phyloP scores from a whole-genome alignment of 2,797 vertebrate species.

The Balearica regulorum region DNA sequence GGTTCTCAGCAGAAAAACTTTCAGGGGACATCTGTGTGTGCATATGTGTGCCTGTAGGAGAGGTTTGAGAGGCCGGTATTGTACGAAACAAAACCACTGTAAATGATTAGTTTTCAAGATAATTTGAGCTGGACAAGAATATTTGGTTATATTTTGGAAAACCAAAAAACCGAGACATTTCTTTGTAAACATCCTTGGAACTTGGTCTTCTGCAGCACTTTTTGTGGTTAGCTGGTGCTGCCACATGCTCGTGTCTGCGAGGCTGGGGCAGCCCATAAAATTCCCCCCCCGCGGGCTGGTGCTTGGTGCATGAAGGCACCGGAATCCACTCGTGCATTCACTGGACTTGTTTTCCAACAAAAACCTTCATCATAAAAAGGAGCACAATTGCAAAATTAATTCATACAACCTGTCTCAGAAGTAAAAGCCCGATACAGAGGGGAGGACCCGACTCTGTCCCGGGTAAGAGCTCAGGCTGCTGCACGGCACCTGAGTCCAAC shows the following conservation, averaged over 20 bases:
- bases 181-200: not conserved
- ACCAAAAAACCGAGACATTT: not conserved
- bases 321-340: not conserved
- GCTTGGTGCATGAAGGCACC: not conserved
- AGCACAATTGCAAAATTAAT: not conserved
- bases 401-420: not conserved
- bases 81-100: not conserved
- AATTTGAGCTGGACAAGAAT: not conserved
- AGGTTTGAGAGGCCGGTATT: not conserved
- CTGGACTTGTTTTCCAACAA: not conserved
- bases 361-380: not conserved
- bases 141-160: not conserved
- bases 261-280: not conserved
- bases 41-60: not conserved
- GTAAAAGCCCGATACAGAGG: not conserved
- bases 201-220: not conserved
- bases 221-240: not conserved
- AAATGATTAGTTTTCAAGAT: not conserved
- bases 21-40: accelerated
- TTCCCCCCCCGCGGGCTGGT: not conserved
- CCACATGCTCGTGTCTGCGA: accelerated
- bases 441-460: not conserved
- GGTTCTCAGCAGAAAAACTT: not conserved
- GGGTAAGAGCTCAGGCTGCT: not conserved
- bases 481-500: not conserved